Evolutionary conservation across 2,888 invertebrate genomes (phyloP).

Genomic region (Harpagoxenus sublaevis): DNA sequence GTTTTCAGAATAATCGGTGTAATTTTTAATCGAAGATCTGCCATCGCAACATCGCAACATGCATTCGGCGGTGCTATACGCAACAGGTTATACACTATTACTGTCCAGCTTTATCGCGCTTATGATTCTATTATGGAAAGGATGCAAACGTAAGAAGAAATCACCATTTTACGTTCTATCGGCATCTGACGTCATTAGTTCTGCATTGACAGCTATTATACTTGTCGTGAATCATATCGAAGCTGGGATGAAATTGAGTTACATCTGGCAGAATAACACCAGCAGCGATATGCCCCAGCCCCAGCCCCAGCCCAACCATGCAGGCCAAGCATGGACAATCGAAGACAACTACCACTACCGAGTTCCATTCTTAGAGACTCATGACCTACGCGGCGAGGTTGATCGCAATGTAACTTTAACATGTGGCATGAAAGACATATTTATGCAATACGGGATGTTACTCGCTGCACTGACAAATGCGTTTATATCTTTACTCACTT

Average conservation of each 20-base stretch:
- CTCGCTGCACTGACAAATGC: constrained; percentile 82
- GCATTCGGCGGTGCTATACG: constrained; percentile 72
- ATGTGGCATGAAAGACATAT: constrained; percentile 73
- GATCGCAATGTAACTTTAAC: constrained; percentile 29
- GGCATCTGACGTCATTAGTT: constrained; percentile 79
- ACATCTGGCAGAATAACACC: constrained; percentile 29
- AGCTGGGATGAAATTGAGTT: constrained; percentile 21
- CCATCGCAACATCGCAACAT: constrained; percentile 65
- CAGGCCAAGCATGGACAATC: constrained; percentile 35
- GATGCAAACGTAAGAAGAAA: constrained; percentile 64
- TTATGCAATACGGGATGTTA: constrained; percentile 81
- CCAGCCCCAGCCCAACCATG: neutral
- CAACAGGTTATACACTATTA: constrained; percentile 75
- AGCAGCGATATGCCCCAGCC: neutral
- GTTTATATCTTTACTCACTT: constrained; percentile 81
- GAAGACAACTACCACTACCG: neutral
- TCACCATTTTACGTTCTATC: constrained; percentile 76
- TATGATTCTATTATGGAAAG: constrained; percentile 73
- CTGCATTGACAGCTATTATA: constrained; percentile 65
- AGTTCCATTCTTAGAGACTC: neutral
- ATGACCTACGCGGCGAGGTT: constrained; percentile 38
- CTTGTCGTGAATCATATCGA: constrained; percentile 59
- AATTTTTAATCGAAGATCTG: neutral
- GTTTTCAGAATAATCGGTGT: constrained; percentile 3
- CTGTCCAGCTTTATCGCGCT: constrained; percentile 77